Evolutionary conservation across 1,140 invertebrate genomes (phyloP), one percentile per base, ranked within the genome.

Genomic region (Trichomalopsis sarcophagae): DNA sequence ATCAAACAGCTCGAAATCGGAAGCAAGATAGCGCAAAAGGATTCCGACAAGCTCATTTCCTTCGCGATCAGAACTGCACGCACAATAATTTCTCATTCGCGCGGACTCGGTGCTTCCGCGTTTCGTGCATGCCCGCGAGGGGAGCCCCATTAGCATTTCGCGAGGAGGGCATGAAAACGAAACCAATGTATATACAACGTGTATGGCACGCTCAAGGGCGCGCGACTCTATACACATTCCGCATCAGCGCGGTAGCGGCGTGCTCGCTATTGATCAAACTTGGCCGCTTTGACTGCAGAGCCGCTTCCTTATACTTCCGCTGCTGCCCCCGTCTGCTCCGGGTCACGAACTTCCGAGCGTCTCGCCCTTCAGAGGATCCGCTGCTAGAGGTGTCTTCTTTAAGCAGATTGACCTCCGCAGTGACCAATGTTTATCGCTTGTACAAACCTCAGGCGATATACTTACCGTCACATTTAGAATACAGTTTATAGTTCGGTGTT

Each of bases 251-350:
- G n/a, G 7, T 23, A 36, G 27, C 21, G 21, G 7, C n/a, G 2
- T 17, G n/a, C 50, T 80, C 71, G 71, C 44, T 81, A 84, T 84
- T 71, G 84, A 84, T 81, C 84, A 84, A 84, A 84, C 84, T 66
- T 75, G 50, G 5, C 30, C 50, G 80, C 66, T 77, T 33, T 6
- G 55, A 17, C 6, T 62, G 55, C 55, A n/a, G 55, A 71, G 62
- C 55, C 62, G 40, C 74, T 83, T 78, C 74, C 82, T 75, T 50
- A 44, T 36, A 36, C 82, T 83, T 77, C 36, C 73, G 30, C 44
- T 73, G 55, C 47, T 62, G 66, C 80, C 2, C 36, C 21, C 11
- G 68, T 30, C 68, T 5, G 55, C 55, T 62, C 0, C 21, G 33
- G 84, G 85, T 86, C 81, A 86, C 79, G 86, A 78, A 73, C 84